Base-by-base conservation (phyloP, 2,888 invertebrate species). In the Yponomeuta evonymella region DNA sequence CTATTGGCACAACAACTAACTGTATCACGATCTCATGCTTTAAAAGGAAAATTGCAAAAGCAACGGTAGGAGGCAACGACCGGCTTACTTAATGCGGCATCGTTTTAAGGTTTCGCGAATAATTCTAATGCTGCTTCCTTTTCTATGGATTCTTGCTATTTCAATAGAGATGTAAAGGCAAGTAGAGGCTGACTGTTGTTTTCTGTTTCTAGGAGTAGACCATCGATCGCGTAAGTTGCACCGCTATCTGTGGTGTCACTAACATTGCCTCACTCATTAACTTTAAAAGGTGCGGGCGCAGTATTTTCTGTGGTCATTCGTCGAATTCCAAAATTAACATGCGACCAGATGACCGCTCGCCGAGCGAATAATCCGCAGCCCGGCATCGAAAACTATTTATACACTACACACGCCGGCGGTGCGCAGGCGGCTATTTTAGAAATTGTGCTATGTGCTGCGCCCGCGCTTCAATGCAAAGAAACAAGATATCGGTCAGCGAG, bases 121-220 rank as follows among this genome's bases (percentile, higher is more conserved):
- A 48, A 68, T 51, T 68, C 68, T 68, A 68, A 33, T 48, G 68
- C 68, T 68, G 68, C 68, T 68, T 68, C 48, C 23, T 48, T 51
- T 58, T 51, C 51, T 68, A 68, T 68, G 48, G 48, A 51, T 68
- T 68, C 68, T 68, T 68, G 68, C 68, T 68, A 67, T 67, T 51
- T 68, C 51, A 48, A 51, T 67, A 67, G 67, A 67, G 10, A 67
- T 67, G 36, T 68, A 68, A 51, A 68, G 67, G 71, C 69, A 81
- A 81, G 86, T 89, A 87, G 90, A 88, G 86, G 89, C 90, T 91
- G 90, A 90, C 86, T 89, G 90, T 90, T 90, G 88, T 92, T 90
- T 93, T 91, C 88, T 93, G 88, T 93, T 93, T 93, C 90, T 93
- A 93, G 93, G 92, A 90, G 92, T 93, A 93, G 93, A 92, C 92